These are phyloP conservation scores for Tetragonisca angustula DNA, from an alignment of 2,888 invertebrate genomes.

Conservation along the genomic window DNA sequence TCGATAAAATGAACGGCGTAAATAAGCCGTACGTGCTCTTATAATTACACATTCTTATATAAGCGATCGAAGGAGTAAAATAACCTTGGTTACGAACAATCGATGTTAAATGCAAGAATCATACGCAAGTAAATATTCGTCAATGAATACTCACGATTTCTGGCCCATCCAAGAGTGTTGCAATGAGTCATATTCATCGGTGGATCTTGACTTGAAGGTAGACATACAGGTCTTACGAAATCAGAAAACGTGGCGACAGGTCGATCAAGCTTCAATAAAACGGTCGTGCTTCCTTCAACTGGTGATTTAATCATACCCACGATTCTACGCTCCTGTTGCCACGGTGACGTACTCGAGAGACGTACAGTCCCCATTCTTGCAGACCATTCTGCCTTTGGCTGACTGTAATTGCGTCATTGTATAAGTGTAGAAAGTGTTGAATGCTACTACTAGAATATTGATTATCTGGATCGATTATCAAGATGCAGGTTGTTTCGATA, in stretches of 20 bases:
- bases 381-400: conserved; percentile 94
- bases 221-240: conserved; percentile 93
- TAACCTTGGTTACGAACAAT: background rate
- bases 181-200: conserved; percentile 86
- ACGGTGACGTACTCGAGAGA: conserved; percentile 91
- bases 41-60: conserved; percentile 40
- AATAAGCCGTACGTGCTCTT: background rate
- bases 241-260: conserved; percentile 90
- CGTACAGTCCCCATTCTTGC: conserved; percentile 92
- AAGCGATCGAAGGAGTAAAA: conserved; percentile 14
- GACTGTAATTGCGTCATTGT: conserved; percentile 84
- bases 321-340: conserved; percentile 93
- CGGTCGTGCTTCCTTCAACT: conserved; percentile 94
- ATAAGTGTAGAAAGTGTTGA: background rate
- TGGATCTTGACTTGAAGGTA: conserved; percentile 87
- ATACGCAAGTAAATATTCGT: background rate
- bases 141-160: conserved; percentile 86
- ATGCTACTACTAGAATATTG: background rate
- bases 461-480: background rate
- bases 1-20: conserved; percentile 1
- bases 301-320: conserved; percentile 95
- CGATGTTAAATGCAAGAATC: background rate
- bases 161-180: conserved; percentile 94
- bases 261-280: conserved; percentile 91
- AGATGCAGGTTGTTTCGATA: background rate